Evolutionary conservation across 2,888 invertebrate species (phyloP).

Genomic region (Tachina lurida): DNA sequence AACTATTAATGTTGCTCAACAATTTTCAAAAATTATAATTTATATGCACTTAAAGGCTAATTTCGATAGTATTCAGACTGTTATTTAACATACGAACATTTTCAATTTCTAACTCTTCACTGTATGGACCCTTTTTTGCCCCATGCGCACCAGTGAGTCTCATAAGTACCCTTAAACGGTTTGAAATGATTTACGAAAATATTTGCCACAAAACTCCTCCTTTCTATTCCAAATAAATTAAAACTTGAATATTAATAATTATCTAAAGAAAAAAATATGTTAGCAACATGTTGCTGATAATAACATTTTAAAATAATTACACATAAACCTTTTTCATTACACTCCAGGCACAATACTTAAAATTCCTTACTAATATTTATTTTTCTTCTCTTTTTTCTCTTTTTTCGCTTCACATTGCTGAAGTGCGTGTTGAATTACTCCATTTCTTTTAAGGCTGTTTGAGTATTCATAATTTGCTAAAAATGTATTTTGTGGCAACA

Average conservation of each 20-base stretch:
- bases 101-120: too few species aligned
- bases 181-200: too few species aligned
- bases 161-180: too few species aligned
- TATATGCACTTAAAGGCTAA: too few species aligned
- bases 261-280: not conserved
- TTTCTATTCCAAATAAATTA: not conserved
- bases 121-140: too few species aligned
- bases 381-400: not conserved
- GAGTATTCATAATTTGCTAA: slow-evolving; percentile 55
- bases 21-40: too few species aligned
- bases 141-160: too few species aligned
- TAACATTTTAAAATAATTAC: slow-evolving; percentile 11
- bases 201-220: not conserved
- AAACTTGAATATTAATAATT: not conserved
- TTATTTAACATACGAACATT: too few species aligned
- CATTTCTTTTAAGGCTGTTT: slow-evolving; percentile 7
- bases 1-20: not conserved
- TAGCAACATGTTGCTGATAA: slow-evolving; percentile 41
- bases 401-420: not conserved
- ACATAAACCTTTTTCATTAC: slow-evolving; percentile 3
- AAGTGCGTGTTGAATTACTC: slow-evolving; percentile 45
- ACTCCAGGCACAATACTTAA: not conserved
- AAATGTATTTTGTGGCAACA: slow-evolving; percentile 44
- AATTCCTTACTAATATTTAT: slow-evolving; percentile 16
- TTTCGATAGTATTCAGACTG: too few species aligned